Evolutionary conservation across 1,140 invertebrate species (phyloP), one percentile per base, ranked within the genome.

Genomic region (Leptopilina boulardi): DNA sequence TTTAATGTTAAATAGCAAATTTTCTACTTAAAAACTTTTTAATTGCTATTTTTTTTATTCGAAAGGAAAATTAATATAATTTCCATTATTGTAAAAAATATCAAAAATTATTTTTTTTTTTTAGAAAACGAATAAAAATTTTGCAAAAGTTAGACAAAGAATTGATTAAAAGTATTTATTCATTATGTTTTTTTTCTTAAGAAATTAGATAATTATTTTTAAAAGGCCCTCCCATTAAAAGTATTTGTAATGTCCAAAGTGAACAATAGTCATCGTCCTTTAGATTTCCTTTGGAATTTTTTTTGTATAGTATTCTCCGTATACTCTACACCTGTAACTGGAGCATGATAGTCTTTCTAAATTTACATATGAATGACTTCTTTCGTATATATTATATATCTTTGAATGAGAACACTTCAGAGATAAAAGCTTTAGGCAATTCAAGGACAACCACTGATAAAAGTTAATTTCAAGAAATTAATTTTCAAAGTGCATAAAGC

Each of bases 361-460:
- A 66, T 66, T 30, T 30, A 66, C 59, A 66, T 26, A 66, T 66
- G 26, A 66, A 66, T 34, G 59, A 30, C 26, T 66, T 66, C 59
- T 66, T 66, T 66, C 21, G 23, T 66, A 1, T 26, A 21, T 34
- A 30, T 38, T 38, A 38, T 38, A 18, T 11, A 30, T 3, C 13
- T 66, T 11, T 66, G 59, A 66, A 66, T 66, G 26, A 30, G 59
- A 30, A 30, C 59, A 66, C 59, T 66, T n/a, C n/a, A 66, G 11
- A 66, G 23, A 66, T 66, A 66, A 66, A n/a, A 66, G 23, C 23
- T 66, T 30, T n/a, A 30, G n/a, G 26, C 10, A 26, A 66, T 66
- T 30, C 59, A 66, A 66, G 59, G 59, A 30, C 59, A 66, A 30
- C 59, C 23, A 66, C 59, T 66, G 59, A 66, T 66, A 66, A 66